Base-by-base conservation (phyloP, 2,888 invertebrate genomes). In the Molorchus minor region DNA sequence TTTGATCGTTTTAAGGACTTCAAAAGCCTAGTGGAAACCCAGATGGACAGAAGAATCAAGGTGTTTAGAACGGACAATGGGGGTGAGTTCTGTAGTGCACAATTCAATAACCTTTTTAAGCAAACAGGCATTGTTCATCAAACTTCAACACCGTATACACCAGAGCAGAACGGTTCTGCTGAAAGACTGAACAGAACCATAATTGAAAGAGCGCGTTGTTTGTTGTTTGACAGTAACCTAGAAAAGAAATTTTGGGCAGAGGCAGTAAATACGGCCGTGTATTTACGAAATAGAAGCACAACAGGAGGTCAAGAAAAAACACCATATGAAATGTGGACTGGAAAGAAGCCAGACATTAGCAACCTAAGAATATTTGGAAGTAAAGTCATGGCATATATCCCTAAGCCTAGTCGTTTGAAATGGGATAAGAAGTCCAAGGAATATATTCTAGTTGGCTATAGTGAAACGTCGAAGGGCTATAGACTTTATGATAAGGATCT, bases 111-210 rank as follows among this genome's bases (percentile, higher is more conserved):
- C 29, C 68, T 59, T 53, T 46, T 71, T 13, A 44, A 30, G 21
- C 35, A 61, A 3, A 53, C 65, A 47, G 77, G 74, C 2, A 77
- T 77, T 10, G 30, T 70, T 0, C 73, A 75, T 53, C 73, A 77
- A 30, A 69, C 7, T 4, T 54, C 57, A 4, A 58, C 46, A 15
- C 19, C 53, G 10, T 55, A 62, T 38, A 59, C 56, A 4, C 73
- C 75, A 8, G 62, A 76, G 52, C 76, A 75, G 58, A 77, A 76
- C 62, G 72, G 73, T 3, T 44, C 59, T 13, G 30, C 56, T 15
- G 66, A 70, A 60, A 16, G 71, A 15, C 54, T 69, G 45, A 74
- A 72, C 52, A 17, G 72, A 3, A 66, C 64, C 1, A 2, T 72
- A 7, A 62, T 72, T 12, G 71, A 71, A 40, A 71, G 65, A 57